Percentiles rank a stretch among this genome's conserved stretches.
Conservation (phyloP, 2,888 invertebrate genomes). For the Brachyopa scutellaris region DNA sequence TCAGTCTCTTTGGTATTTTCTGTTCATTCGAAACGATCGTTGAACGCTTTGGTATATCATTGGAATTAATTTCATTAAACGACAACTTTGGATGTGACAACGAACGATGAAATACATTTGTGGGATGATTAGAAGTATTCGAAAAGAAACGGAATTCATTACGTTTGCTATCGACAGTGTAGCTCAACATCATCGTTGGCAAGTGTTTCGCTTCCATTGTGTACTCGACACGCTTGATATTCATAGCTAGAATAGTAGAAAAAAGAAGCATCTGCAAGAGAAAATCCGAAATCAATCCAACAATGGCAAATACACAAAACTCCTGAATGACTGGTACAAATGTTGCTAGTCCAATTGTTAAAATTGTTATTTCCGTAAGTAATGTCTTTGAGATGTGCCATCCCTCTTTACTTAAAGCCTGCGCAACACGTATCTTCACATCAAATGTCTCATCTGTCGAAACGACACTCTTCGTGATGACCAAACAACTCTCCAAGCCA, state of each 20-base stretch:
- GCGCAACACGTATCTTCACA: slow-evolving; percentile 96
- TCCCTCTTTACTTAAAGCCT: slow-evolving; percentile 98
- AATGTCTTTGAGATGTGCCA: slow-evolving; percentile 99
- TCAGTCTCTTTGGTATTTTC: slow-evolving; percentile 92
- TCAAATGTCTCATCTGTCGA: slow-evolving; percentile 96
- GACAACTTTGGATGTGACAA: slow-evolving; percentile 90
- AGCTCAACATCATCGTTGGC: slow-evolving; percentile 81
- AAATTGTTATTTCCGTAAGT: slow-evolving; percentile 94
- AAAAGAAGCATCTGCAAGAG: slow-evolving; percentile 98
- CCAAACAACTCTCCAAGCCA: slow-evolving; percentile 95
- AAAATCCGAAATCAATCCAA: slow-evolving; percentile 96
- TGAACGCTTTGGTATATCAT: slow-evolving; percentile 76
- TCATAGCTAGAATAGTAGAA: slow-evolving; percentile 95
- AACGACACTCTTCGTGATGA: slow-evolving; percentile 95
- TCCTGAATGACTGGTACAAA: slow-evolving; percentile 99
- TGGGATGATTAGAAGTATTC: slow-evolving; percentile 66
- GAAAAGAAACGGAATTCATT: slow-evolving; percentile 80
- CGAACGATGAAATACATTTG: slow-evolving; percentile 85
- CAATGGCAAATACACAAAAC: slow-evolving; percentile 97
- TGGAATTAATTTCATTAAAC: slow-evolving; percentile 78
- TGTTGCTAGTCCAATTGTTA: slow-evolving; percentile 96
- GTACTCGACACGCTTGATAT: slow-evolving; percentile 91
- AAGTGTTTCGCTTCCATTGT: slow-evolving; percentile 81
- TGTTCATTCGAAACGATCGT: slow-evolving; percentile 81
- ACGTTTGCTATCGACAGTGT: slow-evolving; percentile 76